phyloP scores from a whole-genome alignment of 1,140 invertebrate genomes.

The Papilio dardanus region DNA sequence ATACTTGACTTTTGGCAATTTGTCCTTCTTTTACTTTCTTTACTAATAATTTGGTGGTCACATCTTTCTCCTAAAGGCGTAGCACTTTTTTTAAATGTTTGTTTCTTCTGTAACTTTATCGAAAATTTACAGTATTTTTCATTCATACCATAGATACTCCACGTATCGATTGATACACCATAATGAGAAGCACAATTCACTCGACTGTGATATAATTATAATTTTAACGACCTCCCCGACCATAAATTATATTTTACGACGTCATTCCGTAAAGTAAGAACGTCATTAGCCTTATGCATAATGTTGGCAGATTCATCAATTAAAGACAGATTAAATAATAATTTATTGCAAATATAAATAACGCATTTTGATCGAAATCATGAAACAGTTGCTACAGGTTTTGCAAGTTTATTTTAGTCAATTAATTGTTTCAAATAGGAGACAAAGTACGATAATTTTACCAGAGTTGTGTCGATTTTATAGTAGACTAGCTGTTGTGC shows the following conservation, averaged over 20 bases:
- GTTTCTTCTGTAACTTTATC: background rate
- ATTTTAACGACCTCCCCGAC: background rate
- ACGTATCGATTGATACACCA: background rate
- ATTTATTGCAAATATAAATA: slow-evolving; percentile 11
- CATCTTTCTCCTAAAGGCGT: background rate
- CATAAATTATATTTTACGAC: slow-evolving; percentile 20
- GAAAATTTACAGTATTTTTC: background rate
- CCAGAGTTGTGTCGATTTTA: no score
- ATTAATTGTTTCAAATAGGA: background rate
- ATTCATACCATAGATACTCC: background rate
- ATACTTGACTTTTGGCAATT: no score
- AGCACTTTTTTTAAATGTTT: background rate
- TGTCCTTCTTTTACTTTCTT: background rate
- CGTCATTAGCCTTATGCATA: background rate
- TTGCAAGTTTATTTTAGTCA: background rate
- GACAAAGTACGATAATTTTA: no score
- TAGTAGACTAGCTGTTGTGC: no score
- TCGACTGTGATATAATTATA: slow-evolving; percentile 8
- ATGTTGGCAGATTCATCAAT: slow-evolving; percentile 12
- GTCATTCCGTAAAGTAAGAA: slow-evolving; percentile 15
- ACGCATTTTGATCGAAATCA: background rate
- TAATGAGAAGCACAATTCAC: background rate
- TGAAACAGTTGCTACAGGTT: background rate
- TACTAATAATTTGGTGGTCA: background rate
- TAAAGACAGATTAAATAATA: slow-evolving; percentile 9